phyloP scores from a whole-genome alignment of 2,888 invertebrate genomes.

The Globia sparganii region DNA sequence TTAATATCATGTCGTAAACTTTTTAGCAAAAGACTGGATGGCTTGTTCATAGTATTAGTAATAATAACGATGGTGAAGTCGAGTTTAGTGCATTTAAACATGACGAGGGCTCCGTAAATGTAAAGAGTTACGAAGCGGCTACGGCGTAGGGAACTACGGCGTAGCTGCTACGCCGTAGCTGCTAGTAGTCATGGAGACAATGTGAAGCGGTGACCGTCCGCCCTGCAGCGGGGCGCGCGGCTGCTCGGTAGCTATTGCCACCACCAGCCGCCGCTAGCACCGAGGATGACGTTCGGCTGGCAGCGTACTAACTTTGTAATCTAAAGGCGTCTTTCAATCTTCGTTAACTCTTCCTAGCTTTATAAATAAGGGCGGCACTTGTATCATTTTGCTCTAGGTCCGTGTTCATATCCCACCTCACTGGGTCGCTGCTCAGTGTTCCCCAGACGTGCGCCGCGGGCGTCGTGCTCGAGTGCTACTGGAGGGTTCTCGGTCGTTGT shows the following conservation, averaged over 20 bases:
- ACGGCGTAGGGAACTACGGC: not conserved
- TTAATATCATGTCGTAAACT: not conserved
- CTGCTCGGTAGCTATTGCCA: not conserved
- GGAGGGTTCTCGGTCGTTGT: not conserved
- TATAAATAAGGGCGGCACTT: not conserved
- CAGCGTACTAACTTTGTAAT: not conserved
- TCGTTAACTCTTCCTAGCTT: not conserved
- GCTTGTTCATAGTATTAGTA: not conserved
- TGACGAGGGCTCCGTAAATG: not conserved
- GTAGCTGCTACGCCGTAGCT: constrained; percentile 15
- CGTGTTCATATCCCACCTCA: not conserved
- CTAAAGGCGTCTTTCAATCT: not conserved
- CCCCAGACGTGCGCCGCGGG: too few species aligned
- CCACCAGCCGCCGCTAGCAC: not conserved
- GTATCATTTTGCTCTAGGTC: not conserved
- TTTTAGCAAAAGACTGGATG: not conserved
- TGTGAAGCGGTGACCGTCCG: not conserved
- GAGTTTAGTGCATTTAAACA: too few species aligned
- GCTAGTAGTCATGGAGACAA: not conserved
- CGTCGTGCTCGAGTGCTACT: not conserved
- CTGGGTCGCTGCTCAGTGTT: not conserved
- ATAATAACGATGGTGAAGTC: not conserved
- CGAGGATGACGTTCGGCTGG: not conserved
- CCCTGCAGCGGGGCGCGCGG: not conserved
- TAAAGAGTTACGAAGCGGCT: not conserved